These are phyloP conservation scores for Euspilapteryx auroguttella DNA, from an alignment of 2,888 invertebrate genomes.

Conservation along the genomic window DNA sequence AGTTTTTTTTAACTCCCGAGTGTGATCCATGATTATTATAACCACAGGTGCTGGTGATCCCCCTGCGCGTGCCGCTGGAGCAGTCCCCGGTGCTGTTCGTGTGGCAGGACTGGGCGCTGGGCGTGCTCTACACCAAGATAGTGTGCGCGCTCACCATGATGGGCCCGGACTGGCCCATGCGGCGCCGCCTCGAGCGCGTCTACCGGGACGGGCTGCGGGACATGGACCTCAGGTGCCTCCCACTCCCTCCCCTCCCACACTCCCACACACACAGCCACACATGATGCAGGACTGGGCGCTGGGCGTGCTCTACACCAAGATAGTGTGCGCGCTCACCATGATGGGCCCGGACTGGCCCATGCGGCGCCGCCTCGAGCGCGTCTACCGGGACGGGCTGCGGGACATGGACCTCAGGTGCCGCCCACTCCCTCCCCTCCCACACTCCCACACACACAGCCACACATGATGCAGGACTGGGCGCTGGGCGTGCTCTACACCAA, in stretches of 20 bases:
- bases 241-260: neutral
- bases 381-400: constrained; percentile 90
- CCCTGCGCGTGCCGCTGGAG: constrained; percentile 87
- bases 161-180: constrained; percentile 96
- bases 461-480: constrained; percentile 89
- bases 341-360: constrained; percentile 98
- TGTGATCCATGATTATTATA: constrained; percentile 67
- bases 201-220: constrained; percentile 93
- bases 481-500: constrained; percentile 96
- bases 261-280: neutral
- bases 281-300: constrained; percentile 95
- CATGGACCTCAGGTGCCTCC: constrained; percentile 75
- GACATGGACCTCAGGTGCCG: constrained; percentile 82
- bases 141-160: constrained; percentile 95
- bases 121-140: constrained; percentile 96
- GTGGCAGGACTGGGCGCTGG: constrained; percentile 98
- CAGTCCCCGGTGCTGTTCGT: constrained; percentile 88
- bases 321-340: constrained; percentile 93
- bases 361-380: constrained; percentile 87
- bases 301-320: constrained; percentile 96
- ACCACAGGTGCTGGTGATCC: constrained; percentile 76
- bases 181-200: constrained; percentile 88
- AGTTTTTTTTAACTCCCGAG: no score
- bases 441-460: neutral
- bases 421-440: neutral